Base-by-base conservation (phyloP, 2,797 vertebrate genomes). In the Oryzias dopingdopingensis region DNA sequence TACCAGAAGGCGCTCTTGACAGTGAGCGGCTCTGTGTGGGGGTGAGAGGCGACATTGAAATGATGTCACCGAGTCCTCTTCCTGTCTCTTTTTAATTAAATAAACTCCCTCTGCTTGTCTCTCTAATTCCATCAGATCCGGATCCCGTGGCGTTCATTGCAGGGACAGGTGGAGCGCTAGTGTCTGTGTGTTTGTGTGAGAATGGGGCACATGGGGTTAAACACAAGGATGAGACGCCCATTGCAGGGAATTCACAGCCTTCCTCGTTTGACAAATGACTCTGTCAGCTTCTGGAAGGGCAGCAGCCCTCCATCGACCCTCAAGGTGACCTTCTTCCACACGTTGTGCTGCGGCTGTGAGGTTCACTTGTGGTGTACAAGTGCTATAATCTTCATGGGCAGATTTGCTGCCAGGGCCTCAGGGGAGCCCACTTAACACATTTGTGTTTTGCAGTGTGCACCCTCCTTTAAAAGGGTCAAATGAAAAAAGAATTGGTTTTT, bases 231-330 rank as follows among this genome's bases (percentile, higher is more conserved):
- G 56, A 75, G 68, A 76, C 65, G 61, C 72, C 6, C 26, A 53
- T 49, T 70, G 77, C 79, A 67, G 72, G 76, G 62, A 77, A 90
- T 88, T 82, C 83, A 72, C 14, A 62, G 78, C 71, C 67, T 82
- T 72, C 77, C 50, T 81, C 20, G 2, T 82, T 82, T 92, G 91
- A 92, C 81, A 87, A 92, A 91, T 79, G 83, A 88, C 73, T 85
- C 78, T 90, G 89, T 91, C 90, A 90, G 70, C 64, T 65, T 65
- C 22, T 56, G 5, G 79, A 78, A 82, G 83, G 81, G 82, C 75
- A 76, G 57, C 56, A 3, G 79, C 56, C 77, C 47, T 73, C 74
- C 70, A 56, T 62, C 64, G 70, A 73, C 83, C 79, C 80, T 83
- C 69, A 90, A 91, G 87, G 89, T 90, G 89, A 81, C 89, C 86